Conservation (phyloP, 2,888 invertebrate genomes). For the Hypercompe scribonia region DNA sequence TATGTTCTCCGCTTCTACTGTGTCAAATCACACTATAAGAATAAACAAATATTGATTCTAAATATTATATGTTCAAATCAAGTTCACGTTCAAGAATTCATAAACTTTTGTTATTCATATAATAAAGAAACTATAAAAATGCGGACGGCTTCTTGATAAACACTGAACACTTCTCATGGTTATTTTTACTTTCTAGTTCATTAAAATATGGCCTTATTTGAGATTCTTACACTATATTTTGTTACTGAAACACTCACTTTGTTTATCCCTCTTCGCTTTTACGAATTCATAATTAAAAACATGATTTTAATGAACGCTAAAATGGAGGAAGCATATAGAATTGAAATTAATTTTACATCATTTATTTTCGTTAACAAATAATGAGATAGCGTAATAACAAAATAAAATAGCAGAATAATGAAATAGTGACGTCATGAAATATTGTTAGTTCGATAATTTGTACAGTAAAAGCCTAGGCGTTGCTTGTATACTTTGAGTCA, state of each 20-base stretch:
- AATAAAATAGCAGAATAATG: neutral
- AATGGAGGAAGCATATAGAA: neutral
- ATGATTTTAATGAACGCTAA: neutral
- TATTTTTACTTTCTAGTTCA: neutral
- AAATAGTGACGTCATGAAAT: neutral
- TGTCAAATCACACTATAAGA: too few relatives aligned
- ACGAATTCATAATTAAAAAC: neutral
- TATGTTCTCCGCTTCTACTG: neutral
- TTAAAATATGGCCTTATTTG: neutral
- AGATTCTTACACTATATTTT: neutral
- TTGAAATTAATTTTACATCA: neutral
- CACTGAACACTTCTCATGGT: neutral
- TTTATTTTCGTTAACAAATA: neutral
- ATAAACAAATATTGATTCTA: too few relatives aligned
- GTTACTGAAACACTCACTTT: neutral
- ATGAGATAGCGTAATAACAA: too few relatives aligned
- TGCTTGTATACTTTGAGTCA: too few relatives aligned
- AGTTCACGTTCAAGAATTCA: too few relatives aligned
- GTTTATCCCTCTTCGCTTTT: neutral
- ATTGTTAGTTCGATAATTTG: too few relatives aligned
- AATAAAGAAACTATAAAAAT: neutral
- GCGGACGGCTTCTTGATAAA: neutral
- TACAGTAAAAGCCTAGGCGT: too few relatives aligned
- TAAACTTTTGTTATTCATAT: too few relatives aligned
- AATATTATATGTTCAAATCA: too few relatives aligned